Evolutionary conservation across 1,140 invertebrate genomes (phyloP), one percentile per base, ranked within the genome.

Genomic region (Danaus plexippus): DNA sequence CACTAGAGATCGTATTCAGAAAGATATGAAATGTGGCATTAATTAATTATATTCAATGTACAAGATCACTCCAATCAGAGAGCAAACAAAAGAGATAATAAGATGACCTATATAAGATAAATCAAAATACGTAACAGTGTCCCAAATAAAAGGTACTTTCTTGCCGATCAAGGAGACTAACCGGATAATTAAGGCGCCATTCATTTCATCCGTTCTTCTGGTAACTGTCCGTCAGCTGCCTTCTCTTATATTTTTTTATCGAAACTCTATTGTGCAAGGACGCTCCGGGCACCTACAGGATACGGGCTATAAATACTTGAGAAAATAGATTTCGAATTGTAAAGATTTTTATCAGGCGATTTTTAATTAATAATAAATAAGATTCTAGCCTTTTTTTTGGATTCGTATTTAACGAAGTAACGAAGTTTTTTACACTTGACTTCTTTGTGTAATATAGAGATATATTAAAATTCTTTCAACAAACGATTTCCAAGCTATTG

Each of bases 101-200:
- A 32, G 22, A 32, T 32, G 22, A 32, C 22, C 22, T 32, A 32
- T 32, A 32, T 32, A 47, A 60, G 53, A 60, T 52, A 47, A 59
- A 59, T 60, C 59, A 59, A 43, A 52, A 52, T n/a, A 32, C 48
- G 53, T 54, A 61, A 58, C 55, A 61, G 51, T 54, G 49, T 47
- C 56, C 58, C 62, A 52, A 48, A 55, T 57, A 52, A 55, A 57
- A 51, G 43, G 49, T 53, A 59, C 61, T 68, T 66, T 66, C 57
- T 57, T 66, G 61, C 48, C 63, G 63, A 73, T 69, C 71, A 73
- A 71, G 71, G 61, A 70, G 64, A 57, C 63, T 68, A 66, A 71
- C 69, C 71, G 71, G 71, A 73, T 73, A 73, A 73, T 73, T 73
- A 71, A 66, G 61, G 64, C 63, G 55, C 61, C 64, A 64, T 65